A percentile compares a stretch with the other conserved stretches of the same genome.
Conservation (phyloP, 2,797 vertebrate species). For the Rhadinocentrus ornatus region DNA sequence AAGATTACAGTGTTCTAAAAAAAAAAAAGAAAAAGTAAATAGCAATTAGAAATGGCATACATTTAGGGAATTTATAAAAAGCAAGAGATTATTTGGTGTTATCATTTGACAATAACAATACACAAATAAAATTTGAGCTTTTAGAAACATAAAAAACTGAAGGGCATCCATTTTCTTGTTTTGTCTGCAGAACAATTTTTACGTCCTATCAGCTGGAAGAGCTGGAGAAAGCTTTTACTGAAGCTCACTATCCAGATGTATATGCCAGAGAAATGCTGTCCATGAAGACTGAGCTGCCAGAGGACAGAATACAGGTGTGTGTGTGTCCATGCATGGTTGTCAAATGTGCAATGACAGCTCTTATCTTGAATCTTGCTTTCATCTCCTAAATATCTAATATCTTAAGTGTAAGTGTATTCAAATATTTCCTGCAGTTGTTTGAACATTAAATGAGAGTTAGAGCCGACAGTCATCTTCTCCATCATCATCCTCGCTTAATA, state of each 20-base stretch:
- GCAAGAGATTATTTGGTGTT: too few relatives aligned
- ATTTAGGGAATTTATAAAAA: too few relatives aligned
- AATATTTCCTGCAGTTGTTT: neutral
- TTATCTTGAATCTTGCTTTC: neutral
- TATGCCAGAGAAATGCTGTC: constrained; percentile 98
- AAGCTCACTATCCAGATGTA: constrained; percentile 97
- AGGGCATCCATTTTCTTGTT: neutral
- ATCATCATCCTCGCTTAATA: constrained; percentile 86
- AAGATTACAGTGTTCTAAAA: too few relatives aligned
- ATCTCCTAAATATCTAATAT: neutral
- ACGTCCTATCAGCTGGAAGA: constrained; percentile 98
- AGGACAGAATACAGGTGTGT: constrained; percentile 97
- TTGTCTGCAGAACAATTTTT: constrained; percentile 92
- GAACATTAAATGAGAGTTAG: neutral
- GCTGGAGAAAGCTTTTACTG: constrained; percentile 97
- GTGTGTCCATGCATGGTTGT: neutral
- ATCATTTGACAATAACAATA: too few relatives aligned
- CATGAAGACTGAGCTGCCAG: constrained; percentile 97
- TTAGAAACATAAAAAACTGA: neutral
- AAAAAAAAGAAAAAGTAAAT: too few relatives aligned
- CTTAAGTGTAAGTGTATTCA: neutral
- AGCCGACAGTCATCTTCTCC: constrained; percentile 10
- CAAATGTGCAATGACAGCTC: neutral
- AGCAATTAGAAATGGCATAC: too few relatives aligned
- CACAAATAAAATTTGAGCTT: neutral